These are phyloP conservation scores for Caenorhabditis brenneri DNA, from an alignment of 1,140 invertebrate species.

Conservation along the genomic window DNA sequence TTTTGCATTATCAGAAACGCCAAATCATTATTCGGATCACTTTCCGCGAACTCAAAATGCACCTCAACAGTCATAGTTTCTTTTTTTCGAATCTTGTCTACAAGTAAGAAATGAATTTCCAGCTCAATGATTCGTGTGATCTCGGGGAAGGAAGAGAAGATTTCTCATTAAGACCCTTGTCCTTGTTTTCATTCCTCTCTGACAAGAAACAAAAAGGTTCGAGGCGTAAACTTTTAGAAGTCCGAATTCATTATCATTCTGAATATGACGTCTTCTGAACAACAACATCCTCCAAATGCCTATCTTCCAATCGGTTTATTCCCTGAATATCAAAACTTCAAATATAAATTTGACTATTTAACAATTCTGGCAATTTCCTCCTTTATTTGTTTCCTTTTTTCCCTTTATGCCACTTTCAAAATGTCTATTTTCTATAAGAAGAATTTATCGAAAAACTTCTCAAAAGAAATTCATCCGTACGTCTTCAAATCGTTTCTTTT, in stretches of 20 bases:
- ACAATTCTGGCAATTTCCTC: background rate
- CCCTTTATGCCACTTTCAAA: background rate
- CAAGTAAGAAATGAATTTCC: too few relatives aligned
- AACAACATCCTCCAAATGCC: background rate
- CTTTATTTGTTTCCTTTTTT: background rate
- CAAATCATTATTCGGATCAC: too few relatives aligned
- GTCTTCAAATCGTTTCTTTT: background rate
- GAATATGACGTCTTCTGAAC: background rate
- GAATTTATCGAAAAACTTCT: background rate
- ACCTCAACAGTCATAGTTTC: too few relatives aligned
- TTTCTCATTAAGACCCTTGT: too few relatives aligned
- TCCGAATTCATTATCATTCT: background rate
- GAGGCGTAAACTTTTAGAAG: background rate
- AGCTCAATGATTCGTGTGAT: background rate
- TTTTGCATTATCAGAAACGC: too few relatives aligned
- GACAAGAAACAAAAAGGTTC: background rate
- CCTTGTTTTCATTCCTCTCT: background rate
- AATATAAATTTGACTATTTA: background rate
- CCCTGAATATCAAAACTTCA: background rate
- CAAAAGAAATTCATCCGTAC: conserved; percentile 2
- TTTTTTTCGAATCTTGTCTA: too few relatives aligned
- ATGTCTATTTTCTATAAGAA: background rate
- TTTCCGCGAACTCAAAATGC: too few relatives aligned
- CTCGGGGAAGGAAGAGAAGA: background rate
- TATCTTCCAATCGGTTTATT: background rate